These are phyloP conservation scores for Athripsodes cinereus DNA, from an alignment of 2,888 invertebrate genomes.

Conservation along the genomic window DNA sequence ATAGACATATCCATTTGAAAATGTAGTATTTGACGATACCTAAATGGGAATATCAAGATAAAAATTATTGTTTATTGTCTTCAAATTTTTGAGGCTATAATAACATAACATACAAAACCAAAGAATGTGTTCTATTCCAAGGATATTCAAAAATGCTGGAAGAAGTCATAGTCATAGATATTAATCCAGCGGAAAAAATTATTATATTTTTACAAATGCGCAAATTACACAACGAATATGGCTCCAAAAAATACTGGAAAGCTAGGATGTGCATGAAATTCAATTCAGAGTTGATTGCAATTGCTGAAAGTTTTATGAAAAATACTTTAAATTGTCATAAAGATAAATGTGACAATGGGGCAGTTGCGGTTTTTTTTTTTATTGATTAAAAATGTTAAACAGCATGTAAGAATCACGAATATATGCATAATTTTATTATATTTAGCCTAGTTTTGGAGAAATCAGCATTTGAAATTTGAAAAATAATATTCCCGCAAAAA, in stretches of 20 bases:
- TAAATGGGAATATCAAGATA: constrained; percentile 64
- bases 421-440: too few species aligned
- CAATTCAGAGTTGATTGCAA: constrained; percentile 56
- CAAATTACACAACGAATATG: constrained; percentile 83
- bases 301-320: constrained; percentile 59
- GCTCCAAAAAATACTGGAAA: constrained; percentile 76
- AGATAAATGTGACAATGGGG: constrained; percentile 53
- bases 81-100: constrained; percentile 65
- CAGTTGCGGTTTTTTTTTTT: too few species aligned
- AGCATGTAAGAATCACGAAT: too few species aligned
- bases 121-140: constrained; percentile 78
- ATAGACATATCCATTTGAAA: constrained; percentile 79
- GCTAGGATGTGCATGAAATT: constrained; percentile 90
- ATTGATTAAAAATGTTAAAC: too few species aligned
- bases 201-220: constrained; percentile 76
- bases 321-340: constrained; percentile 35
- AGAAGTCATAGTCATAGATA: constrained; percentile 52
- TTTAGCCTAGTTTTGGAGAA: too few species aligned
- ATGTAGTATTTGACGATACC: constrained; percentile 74
- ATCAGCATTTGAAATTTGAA: too few species aligned
- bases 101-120: constrained; percentile 58
- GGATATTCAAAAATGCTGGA: constrained; percentile 63
- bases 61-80: constrained; percentile 40
- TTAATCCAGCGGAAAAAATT: constrained; percentile 41
- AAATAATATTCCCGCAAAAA: too few species aligned